A percentile compares a stretch with the other conserved stretches of the same genome.
Conservation (phyloP, 1,140 invertebrate genomes). For the Zaprionus tsacasi region DNA sequence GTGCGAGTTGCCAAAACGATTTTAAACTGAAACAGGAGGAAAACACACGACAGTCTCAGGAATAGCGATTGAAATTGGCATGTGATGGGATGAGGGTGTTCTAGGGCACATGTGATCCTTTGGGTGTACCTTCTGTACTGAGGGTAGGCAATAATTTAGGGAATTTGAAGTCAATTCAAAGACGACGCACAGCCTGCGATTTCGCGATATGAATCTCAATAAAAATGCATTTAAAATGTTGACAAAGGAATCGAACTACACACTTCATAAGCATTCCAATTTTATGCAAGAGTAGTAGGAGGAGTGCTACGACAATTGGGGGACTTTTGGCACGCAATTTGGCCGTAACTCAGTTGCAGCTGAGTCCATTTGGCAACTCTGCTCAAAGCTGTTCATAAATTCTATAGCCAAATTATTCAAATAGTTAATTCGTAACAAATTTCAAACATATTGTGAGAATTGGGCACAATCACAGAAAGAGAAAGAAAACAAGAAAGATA, state of each 20-base stretch:
- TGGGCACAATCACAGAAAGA: neutral
- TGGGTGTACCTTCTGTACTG: slow-evolving; percentile 16
- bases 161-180: slow-evolving; percentile 83
- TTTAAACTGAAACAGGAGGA: slow-evolving; percentile 56
- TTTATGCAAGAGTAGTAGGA: neutral
- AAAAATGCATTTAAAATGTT: slow-evolving; percentile 84
- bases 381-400: slow-evolving; percentile 56
- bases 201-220: slow-evolving; percentile 84
- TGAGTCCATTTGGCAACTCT: slow-evolving; percentile 43
- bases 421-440: slow-evolving; percentile 76
- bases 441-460: slow-evolving; percentile 51
- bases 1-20: slow-evolving; percentile 78
- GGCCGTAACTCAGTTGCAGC: slow-evolving; percentile 70
- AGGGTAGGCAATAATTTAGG: slow-evolving; percentile 79
- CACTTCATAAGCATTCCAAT: slow-evolving; percentile 49
- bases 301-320: slow-evolving; percentile 17
- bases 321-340: slow-evolving; percentile 68
- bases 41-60: slow-evolving; percentile 18
- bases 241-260: slow-evolving; percentile 70
- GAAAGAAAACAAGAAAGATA: neutral
- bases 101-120: slow-evolving; percentile 28
- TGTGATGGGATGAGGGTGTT: neutral
- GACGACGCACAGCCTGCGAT: slow-evolving; percentile 58
- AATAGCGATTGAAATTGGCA: slow-evolving; percentile 26
- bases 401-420: slow-evolving; percentile 62